A percentile compares a stretch with the other conserved stretches of the same genome.
Conservation (phyloP, 2,113 vertebrate species). For the Salvelinus alpinus region DNA sequence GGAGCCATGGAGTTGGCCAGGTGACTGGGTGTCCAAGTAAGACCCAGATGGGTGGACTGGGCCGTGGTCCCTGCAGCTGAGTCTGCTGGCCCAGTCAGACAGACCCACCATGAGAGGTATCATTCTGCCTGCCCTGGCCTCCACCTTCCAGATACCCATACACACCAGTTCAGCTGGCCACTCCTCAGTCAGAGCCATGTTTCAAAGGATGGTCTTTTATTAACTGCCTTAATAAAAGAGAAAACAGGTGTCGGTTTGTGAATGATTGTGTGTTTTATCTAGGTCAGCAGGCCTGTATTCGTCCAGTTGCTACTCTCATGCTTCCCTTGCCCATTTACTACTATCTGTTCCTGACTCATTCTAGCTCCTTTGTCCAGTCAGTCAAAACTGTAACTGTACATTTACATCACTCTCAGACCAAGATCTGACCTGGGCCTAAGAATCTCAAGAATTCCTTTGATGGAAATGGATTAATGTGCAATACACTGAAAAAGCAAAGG, state of each 20-base stretch:
- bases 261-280: background rate
- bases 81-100: background rate
- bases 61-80: conserved; percentile 12
- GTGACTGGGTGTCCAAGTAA: background rate
- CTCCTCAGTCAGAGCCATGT: background rate
- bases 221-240: conserved; percentile 5
- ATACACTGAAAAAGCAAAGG: no score
- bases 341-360: no score
- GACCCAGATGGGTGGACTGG: conserved; percentile 15
- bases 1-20: background rate
- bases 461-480: no score
- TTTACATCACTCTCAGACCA: no score
- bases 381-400: no score
- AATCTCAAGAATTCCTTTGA: no score
- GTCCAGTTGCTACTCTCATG: no score
- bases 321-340: no score
- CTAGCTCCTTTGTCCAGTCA: no score
- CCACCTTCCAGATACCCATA: background rate
- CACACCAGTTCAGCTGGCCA: conserved; percentile 11
- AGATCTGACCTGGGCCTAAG: no score
- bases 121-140: background rate
- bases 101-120: background rate
- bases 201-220: background rate
- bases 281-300: background rate
- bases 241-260: background rate